These are phyloP conservation scores for Piaya cayana DNA, from an alignment of 2,113 vertebrate genomes.

Conservation along the genomic window DNA sequence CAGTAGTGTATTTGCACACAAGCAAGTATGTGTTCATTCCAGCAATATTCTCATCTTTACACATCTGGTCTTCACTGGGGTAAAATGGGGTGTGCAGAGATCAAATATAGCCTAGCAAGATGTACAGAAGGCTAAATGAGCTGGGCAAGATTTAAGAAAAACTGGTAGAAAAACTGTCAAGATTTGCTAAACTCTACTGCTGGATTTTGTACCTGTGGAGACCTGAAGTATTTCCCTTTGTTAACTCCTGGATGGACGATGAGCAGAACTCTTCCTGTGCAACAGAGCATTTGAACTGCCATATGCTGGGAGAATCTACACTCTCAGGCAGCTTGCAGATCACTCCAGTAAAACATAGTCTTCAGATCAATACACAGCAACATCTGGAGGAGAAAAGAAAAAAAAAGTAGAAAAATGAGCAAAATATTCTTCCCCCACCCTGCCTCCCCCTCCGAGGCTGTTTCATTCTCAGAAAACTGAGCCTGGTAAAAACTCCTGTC, in stretches of 20 bases:
- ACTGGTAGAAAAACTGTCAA: neutral
- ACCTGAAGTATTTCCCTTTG: neutral
- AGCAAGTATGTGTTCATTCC: neutral
- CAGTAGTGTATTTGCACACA: neutral
- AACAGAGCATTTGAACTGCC: rapidly evolving
- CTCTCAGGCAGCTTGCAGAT: neutral
- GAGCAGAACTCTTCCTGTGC: neutral
- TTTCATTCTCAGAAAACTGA: conserved; percentile 60
- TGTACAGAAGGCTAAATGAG: neutral
- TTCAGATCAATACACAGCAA: conserved; percentile 3
- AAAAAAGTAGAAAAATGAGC: neutral
- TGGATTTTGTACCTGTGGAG: neutral
- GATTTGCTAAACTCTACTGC: neutral
- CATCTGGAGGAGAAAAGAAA: conserved; percentile 24
- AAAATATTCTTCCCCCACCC: too few relatives aligned
- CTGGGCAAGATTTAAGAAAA: neutral
- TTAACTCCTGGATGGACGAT: neutral
- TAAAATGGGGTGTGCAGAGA: neutral
- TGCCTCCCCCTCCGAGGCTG: neutral
- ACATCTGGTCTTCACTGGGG: neutral
- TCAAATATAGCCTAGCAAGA: neutral
- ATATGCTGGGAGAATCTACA: neutral
- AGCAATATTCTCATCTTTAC: neutral
- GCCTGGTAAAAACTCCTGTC: conserved; percentile 48
- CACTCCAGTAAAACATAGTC: neutral